phyloP scores from a whole-genome alignment of 2,113 vertebrate species.

The Melospiza melodia region DNA sequence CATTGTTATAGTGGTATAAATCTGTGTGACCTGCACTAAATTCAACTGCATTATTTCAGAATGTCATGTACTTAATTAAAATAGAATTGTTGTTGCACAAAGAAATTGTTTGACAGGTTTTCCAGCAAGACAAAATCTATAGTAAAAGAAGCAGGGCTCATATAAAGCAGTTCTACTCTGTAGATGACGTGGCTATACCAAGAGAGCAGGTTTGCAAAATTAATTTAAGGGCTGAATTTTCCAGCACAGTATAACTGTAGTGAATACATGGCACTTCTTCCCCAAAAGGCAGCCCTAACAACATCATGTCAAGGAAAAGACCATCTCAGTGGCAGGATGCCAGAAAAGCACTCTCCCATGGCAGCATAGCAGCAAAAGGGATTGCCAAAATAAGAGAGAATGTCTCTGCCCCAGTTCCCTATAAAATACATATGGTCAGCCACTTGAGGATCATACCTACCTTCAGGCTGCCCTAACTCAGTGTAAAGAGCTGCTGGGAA shows the following conservation, averaged over 20 bases:
- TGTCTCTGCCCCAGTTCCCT: background rate
- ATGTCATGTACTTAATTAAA: background rate
- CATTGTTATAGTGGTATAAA: background rate
- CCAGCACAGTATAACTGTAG: background rate
- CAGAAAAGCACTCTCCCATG: background rate
- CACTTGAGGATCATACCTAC: background rate
- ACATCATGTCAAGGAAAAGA: background rate
- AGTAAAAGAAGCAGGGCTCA: background rate
- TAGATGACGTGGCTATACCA: background rate
- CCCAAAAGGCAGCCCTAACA: background rate
- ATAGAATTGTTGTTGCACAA: background rate
- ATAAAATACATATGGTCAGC: background rate
- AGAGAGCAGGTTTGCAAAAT: background rate
- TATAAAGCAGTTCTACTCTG: fast-evolving
- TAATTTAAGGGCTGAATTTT: background rate
- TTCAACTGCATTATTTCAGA: background rate
- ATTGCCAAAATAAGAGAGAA: background rate
- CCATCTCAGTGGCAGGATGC: fast-evolving
- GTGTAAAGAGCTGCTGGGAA: background rate
- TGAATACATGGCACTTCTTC: background rate
- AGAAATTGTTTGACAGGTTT: background rate
- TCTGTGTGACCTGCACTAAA: background rate
- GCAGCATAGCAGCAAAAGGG: background rate
- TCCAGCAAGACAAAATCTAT: background rate
- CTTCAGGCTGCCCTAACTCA: background rate